Base-by-base conservation (phyloP, 2,888 invertebrate species). In the Ophioninae sp. region DNA sequence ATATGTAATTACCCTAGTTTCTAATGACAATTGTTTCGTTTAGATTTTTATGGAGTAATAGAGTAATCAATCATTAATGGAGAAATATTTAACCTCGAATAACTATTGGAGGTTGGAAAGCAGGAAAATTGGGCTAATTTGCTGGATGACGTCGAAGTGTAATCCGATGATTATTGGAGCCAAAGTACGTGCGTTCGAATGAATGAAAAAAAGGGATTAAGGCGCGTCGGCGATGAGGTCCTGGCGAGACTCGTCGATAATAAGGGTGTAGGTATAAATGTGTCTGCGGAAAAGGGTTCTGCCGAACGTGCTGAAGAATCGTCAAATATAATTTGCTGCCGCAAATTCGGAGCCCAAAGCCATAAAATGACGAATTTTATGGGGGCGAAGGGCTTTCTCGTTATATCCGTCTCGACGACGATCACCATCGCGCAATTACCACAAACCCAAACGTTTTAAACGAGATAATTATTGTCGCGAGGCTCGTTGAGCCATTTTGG, bases 311-410 rank as follows among this genome's bases (percentile, higher is more conserved):
- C 30, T 64, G 63, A 41, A 61, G 17, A 63, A 37, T 74, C 61
- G 22, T 39, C 76, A 22, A 81, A 69, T 64, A 59, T 68, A 72
- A 81, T 64, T 76, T 71, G 64, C 69, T n/a, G 22, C 9, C 41
- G 41, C 63, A 20, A 68, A 71, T 81, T 22, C 13, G 56, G 37
- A 39, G 73, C 13, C 51, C 59, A 17, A 22, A 78, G 72, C 73
- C 41, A 63, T 69, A 23, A 63, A 64, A 79, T 72, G 30, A 64
- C 51, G 64, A 64, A 78, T 79, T 58, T 39, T 39, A 39, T 6
- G 41, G 61, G 51, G 22, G 56, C 9, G 3, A 58, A 59, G 13
- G 1, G 44, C 9, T 9, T 20, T 51, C 20, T 39, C 39, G 63
- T 44, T 39, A 44, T 22, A 6, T 41, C 44, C 37, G 71, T 63